Evolutionary conservation across 1,140 invertebrate genomes (phyloP).

Genomic region (Drosophila novamexicana): DNA sequence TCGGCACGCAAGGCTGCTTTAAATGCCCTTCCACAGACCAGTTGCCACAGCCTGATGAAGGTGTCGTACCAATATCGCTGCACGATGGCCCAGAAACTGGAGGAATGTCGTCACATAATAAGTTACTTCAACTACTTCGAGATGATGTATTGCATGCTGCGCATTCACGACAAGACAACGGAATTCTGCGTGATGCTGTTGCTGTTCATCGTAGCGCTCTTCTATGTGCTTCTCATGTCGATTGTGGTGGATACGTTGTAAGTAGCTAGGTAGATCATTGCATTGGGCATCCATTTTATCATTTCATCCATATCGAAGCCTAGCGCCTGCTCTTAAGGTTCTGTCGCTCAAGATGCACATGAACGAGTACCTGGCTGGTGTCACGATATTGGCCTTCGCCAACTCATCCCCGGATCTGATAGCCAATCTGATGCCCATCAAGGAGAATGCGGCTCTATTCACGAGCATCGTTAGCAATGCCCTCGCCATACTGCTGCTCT

Average conservation of each 20-base stretch:
- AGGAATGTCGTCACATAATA: constrained; percentile 24
- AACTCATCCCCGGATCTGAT: constrained; percentile 48
- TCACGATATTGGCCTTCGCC: constrained; percentile 37
- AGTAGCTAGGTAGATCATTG: constrained; percentile 15
- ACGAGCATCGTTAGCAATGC: constrained; percentile 23
- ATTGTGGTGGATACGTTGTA: constrained; percentile 36
- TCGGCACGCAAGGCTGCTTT: too few species aligned
- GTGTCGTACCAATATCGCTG: constrained; percentile 41
- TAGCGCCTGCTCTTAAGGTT: constrained; percentile 49
- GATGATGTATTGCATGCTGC: constrained; percentile 52
- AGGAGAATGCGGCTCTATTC: constrained; percentile 3
- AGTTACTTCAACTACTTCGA: constrained; percentile 53
- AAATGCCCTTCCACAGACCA: constrained; percentile 26
- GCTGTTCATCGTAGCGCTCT: not conserved
- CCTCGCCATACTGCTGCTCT: constrained; percentile 38
- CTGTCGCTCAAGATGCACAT: constrained; percentile 28
- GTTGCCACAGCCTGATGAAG: constrained; percentile 38
- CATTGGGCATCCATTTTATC: not conserved
- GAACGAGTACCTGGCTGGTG: constrained; percentile 60
- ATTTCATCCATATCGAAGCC: constrained; percentile 10
- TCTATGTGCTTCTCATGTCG: constrained; percentile 26
- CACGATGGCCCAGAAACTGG: constrained; percentile 11
- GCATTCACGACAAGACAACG: not conserved
- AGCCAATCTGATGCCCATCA: constrained; percentile 42
- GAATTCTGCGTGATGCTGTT: constrained; percentile 21